Evolutionary conservation across 2,797 vertebrate species (phyloP).

Genomic region (Characodon lateralis): DNA sequence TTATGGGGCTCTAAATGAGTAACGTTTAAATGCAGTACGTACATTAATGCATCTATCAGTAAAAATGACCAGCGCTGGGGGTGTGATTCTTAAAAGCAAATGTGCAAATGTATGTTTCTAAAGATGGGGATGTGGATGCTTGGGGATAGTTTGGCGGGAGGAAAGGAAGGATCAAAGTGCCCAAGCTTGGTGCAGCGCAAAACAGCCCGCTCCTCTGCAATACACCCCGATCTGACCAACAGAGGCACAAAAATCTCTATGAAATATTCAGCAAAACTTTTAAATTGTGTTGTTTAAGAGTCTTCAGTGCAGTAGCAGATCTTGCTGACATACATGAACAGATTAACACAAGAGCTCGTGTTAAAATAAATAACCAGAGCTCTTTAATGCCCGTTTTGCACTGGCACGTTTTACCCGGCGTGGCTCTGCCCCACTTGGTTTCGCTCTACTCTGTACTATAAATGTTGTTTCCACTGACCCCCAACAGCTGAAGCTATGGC

Average conservation of each 20-base stretch:
- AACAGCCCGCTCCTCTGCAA: conserved; percentile 82
- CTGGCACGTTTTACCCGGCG: too few species aligned
- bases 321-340: neutral
- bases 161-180: conserved; percentile 64
- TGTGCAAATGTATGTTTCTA: conserved; percentile 36
- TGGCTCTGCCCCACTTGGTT: too few species aligned
- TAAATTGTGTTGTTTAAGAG: neutral
- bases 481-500: too few species aligned
- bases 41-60: conserved; percentile 94
- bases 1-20: conserved; percentile 90
- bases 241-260: conserved; percentile 5
- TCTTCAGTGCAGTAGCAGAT: neutral
- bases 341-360: neutral
- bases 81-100: conserved; percentile 19
- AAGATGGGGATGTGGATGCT: conserved; percentile 14
- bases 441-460: too few species aligned
- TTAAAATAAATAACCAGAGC: too few species aligned
- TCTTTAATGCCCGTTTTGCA: too few species aligned
- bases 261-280: conserved; percentile 3
- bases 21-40: conserved; percentile 91
- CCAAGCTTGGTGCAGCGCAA: conserved; percentile 86
- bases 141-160: conserved; percentile 32
- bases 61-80: conserved; percentile 79
- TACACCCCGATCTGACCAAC: conserved; percentile 21
- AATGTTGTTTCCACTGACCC: too few species aligned